phyloP scores from a whole-genome alignment of 1,140 invertebrate genomes.

The Antheraea mylitta region DNA sequence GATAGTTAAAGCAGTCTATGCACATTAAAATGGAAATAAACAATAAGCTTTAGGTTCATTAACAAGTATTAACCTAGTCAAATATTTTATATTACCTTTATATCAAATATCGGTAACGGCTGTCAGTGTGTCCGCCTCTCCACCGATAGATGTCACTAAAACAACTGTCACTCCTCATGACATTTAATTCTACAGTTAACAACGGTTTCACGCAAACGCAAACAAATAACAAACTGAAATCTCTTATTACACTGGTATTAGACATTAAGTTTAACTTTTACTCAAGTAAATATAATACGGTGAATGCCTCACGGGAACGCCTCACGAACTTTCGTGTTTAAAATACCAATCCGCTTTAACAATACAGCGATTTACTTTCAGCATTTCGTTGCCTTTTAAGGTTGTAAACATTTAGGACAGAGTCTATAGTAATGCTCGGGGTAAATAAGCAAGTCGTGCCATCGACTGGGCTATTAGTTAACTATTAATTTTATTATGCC shows the following conservation, averaged over 20 bases:
- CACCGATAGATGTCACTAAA: constrained; percentile 56
- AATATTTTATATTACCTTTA: no score
- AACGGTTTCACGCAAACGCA: constrained; percentile 21
- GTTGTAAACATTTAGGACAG: constrained; percentile 58
- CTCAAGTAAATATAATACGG: not conserved
- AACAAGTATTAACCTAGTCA: no score
- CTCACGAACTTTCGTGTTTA: constrained; percentile 66
- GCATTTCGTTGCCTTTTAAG: constrained; percentile 66
- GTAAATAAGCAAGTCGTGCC: constrained; percentile 41
- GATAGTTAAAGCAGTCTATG: no score
- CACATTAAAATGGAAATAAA: no score
- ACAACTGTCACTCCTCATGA: constrained; percentile 57
- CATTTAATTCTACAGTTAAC: constrained; percentile 53
- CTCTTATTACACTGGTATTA: constrained; percentile 21
- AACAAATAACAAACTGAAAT: constrained; percentile 10
- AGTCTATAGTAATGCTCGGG: constrained; percentile 49
- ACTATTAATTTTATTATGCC: constrained; percentile 49
- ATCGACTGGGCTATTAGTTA: constrained; percentile 33
- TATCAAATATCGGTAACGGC: not conserved
- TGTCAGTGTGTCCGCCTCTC: constrained; percentile 27
- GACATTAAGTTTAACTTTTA: constrained; percentile 28
- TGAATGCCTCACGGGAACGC: constrained; percentile 22
- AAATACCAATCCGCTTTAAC: constrained; percentile 74
- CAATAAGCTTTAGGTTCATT: no score
- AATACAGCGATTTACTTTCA: constrained; percentile 68